Conservation (phyloP, 2,888 invertebrate species). For the Phengaris arion region DNA sequence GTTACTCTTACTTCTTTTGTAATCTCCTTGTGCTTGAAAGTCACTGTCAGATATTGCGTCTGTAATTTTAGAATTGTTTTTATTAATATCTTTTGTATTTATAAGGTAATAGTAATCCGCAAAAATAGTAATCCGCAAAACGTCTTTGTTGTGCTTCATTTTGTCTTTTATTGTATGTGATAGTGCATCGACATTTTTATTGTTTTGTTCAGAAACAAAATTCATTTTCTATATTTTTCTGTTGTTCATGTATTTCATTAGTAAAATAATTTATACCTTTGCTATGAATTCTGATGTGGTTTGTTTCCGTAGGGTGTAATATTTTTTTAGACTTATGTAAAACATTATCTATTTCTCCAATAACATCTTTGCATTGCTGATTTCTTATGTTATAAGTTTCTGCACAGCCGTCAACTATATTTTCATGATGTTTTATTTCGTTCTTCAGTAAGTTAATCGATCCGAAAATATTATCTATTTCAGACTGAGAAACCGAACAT, state of each 20-base stretch:
- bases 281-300: background rate
- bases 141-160: slow-evolving; percentile 71
- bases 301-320: slow-evolving; percentile 52
- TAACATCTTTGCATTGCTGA: slow-evolving; percentile 63
- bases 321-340: slow-evolving; percentile 62
- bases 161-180: slow-evolving; percentile 67
- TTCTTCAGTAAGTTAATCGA: slow-evolving; percentile 62
- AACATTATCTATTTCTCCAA: slow-evolving; percentile 66
- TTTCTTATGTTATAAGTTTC: slow-evolving; percentile 59
- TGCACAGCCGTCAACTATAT: slow-evolving; percentile 61
- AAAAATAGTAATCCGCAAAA: slow-evolving; percentile 61
- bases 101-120: slow-evolving; percentile 62
- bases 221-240: slow-evolving; percentile 48
- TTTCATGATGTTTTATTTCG: slow-evolving; percentile 64
- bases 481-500: slow-evolving; percentile 50
- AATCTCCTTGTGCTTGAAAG: slow-evolving; percentile 36
- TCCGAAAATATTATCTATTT: slow-evolving; percentile 62
- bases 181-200: slow-evolving; percentile 57
- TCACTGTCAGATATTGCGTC: slow-evolving; percentile 24
- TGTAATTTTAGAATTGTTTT: slow-evolving; percentile 35
- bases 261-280: slow-evolving; percentile 41
- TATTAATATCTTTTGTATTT: slow-evolving; percentile 49
- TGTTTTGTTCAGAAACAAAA: slow-evolving; percentile 50
- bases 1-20: slow-evolving; percentile 15
- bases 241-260: slow-evolving; percentile 51